Percentiles rank a stretch among this genome's conserved stretches.
Evolutionary conservation across 1,140 invertebrate genomes (phyloP).

Genomic region (Stenopsyche tienmushanensis): DNA sequence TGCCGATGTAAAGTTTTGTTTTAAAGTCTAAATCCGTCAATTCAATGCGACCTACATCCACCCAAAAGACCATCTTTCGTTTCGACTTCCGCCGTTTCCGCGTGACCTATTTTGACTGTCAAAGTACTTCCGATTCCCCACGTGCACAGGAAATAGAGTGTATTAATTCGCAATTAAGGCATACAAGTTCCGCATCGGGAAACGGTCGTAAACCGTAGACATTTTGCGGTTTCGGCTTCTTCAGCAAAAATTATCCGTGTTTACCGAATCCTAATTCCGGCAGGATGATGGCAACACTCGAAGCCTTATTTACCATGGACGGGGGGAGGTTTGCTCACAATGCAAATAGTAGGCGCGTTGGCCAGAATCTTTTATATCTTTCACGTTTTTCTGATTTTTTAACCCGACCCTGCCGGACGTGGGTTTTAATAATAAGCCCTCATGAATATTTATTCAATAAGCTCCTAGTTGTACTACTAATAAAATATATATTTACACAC

Average conservation of each 20-base stretch:
- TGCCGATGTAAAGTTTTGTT: too few species aligned
- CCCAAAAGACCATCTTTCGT: too few species aligned
- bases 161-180: too few species aligned
- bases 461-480: neutral
- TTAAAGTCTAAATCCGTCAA: too few species aligned
- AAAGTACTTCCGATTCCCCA: too few species aligned
- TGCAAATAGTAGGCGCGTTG: neutral
- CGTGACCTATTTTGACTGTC: too few species aligned
- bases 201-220: too few species aligned
- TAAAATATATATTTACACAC: neutral
- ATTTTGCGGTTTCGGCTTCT: neutral
- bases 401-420: slow-evolving; percentile 6
- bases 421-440: slow-evolving; percentile 18
- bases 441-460: slow-evolving; percentile 23
- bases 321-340: neutral
- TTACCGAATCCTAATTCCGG: neutral
- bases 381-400: slow-evolving; percentile 21
- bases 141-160: too few species aligned
- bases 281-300: neutral
- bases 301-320: neutral
- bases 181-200: too few species aligned
- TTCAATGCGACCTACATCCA: too few species aligned
- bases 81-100: too few species aligned
- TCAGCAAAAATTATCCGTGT: neutral
- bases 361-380: neutral